A percentile compares a stretch with the other conserved stretches of the same genome.
Conservation (phyloP, 2,888 invertebrate species). For the Fragum fragum region DNA sequence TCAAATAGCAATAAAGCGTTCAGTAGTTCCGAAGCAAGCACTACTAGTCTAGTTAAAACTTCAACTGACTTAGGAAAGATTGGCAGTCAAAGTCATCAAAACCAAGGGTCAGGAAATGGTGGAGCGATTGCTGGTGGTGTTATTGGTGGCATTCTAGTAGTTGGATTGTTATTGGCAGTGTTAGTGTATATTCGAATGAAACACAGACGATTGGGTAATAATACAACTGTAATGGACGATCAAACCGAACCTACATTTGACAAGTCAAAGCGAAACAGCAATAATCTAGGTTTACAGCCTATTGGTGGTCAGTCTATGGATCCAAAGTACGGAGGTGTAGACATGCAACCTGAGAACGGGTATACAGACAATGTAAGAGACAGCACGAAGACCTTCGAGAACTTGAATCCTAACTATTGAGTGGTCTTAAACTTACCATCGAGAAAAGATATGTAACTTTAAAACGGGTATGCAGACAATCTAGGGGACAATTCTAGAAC, state of each 20-base stretch:
- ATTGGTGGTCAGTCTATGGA: constrained; percentile 17
- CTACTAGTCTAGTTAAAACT: not conserved
- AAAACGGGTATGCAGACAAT: too few relatives aligned
- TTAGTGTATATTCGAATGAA: not conserved
- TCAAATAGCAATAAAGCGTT: not conserved
- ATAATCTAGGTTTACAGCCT: constrained; percentile 1
- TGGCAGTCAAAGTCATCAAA: not conserved
- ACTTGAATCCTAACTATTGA: not conserved
- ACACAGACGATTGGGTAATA: not conserved
- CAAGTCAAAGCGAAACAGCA: constrained; percentile 7
- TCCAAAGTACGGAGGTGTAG: not conserved
- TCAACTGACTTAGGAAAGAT: not conserved
- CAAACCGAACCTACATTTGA: constrained; percentile 17
- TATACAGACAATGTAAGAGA: constrained; percentile 14
- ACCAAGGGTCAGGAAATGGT: not conserved
- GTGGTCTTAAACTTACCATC: too few relatives aligned
- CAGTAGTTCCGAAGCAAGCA: not conserved
- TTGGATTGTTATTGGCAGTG: not conserved
- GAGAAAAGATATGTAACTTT: too few relatives aligned
- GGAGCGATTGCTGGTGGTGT: constrained; percentile 5
- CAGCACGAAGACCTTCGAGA: constrained; percentile 9
- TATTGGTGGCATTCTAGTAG: not conserved
- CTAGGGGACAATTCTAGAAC: too few relatives aligned
- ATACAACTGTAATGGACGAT: constrained; percentile 11
- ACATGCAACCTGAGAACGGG: constrained; percentile 18